A percentile compares a stretch with the other conserved stretches of the same genome.
phyloP scores from a whole-genome alignment of 37 sponge, comb jelly and placozoan species.

The Ephydatia muelleri region DNA sequence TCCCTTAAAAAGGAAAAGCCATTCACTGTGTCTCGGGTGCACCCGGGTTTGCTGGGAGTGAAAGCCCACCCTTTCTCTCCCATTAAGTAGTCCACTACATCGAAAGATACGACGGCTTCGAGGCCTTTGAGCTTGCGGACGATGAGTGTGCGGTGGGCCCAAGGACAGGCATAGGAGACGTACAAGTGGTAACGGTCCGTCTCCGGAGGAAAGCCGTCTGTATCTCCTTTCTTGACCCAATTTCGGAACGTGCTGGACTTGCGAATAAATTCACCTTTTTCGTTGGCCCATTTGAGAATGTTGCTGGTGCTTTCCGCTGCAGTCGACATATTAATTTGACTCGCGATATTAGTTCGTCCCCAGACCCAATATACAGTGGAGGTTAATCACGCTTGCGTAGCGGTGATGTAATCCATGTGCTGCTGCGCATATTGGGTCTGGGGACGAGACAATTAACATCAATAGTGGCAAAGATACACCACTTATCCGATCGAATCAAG shows the following conservation, averaged over 20 bases:
- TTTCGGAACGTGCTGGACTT: slow-evolving; percentile 61
- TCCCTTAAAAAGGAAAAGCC: slow-evolving; percentile 68
- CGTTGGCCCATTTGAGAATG: slow-evolving; percentile 15
- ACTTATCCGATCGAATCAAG: no score
- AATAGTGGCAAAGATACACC: no score
- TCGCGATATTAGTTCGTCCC: no score
- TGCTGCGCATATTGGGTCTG: no score
- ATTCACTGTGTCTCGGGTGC: slow-evolving; percentile 77
- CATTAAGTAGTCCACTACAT: slow-evolving; percentile 69
- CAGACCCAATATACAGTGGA: neutral
- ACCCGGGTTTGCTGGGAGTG: slow-evolving; percentile 44
- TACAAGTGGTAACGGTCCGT: slow-evolving; percentile 87
- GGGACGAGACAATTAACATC: no score
- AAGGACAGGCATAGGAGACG: slow-evolving; percentile 91
- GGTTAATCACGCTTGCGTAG: neutral
- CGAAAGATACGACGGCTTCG: slow-evolving; percentile 68
- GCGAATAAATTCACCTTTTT: slow-evolving; percentile 79
- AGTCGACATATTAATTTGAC: neutral
- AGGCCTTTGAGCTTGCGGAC: slow-evolving; percentile 80
- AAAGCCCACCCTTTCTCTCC: slow-evolving; percentile 85
- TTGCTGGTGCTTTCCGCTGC: neutral
- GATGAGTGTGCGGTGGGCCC: slow-evolving; percentile 87
- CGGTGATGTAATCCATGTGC: no score
- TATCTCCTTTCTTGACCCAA: slow-evolving; percentile 54
- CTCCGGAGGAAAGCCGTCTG: slow-evolving; percentile 72